phyloP scores from a whole-genome alignment of 2,888 invertebrate species.

The Eudasyphora cyanicolor region DNA sequence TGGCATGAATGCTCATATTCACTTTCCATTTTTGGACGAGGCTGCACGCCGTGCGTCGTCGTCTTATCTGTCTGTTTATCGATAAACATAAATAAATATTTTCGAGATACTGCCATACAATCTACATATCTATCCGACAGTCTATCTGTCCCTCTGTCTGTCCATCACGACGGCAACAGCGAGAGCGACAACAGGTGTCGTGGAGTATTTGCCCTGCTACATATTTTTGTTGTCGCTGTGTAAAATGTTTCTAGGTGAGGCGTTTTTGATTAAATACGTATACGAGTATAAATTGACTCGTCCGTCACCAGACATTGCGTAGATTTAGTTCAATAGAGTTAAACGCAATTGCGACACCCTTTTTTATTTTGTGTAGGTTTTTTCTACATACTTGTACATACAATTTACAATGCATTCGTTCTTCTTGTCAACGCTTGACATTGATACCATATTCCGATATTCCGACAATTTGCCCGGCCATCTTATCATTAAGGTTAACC shows the following conservation, averaged over 20 bases:
- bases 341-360: neutral
- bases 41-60: no score
- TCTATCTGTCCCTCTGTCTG: neutral
- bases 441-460: conserved; percentile 13
- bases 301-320: neutral
- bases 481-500: conserved; percentile 32
- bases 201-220: neutral
- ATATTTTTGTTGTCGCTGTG: neutral
- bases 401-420: neutral
- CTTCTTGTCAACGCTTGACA: conserved; percentile 3
- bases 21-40: neutral
- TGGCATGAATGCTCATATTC: neutral
- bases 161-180: neutral
- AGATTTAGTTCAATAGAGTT: conserved; percentile 19
- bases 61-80: conserved; percentile 53
- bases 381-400: neutral
- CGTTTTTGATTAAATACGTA: neutral
- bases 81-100: conserved; percentile 51
- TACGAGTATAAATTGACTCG: neutral
- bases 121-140: neutral
- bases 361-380: conserved; percentile 8
- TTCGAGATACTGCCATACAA: neutral
- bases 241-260: neutral
- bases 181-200: conserved; percentile 20
- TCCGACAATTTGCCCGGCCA: neutral